phyloP scores from a whole-genome alignment of 2,888 invertebrate genomes.

The Polydrusus tereticollis region DNA sequence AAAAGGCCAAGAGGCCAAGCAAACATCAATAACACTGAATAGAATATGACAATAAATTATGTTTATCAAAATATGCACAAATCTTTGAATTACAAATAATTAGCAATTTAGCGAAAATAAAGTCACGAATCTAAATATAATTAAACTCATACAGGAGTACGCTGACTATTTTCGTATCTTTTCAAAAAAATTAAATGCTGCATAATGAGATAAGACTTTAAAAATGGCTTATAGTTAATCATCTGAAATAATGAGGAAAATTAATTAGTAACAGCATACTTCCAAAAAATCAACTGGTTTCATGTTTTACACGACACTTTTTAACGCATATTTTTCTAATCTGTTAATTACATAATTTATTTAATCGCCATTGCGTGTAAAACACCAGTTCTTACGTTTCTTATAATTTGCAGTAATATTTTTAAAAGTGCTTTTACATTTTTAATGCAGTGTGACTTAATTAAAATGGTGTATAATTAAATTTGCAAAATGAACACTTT shows the following conservation, averaged over 20 bases:
- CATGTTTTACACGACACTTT: background rate
- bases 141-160: no score
- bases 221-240: background rate
- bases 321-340: background rate
- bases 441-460: background rate
- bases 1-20: no score
- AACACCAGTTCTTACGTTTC: background rate
- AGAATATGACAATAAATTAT: no score
- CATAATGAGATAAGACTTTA: background rate
- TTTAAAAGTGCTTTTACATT: background rate
- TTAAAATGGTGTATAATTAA: no score
- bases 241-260: background rate
- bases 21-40: no score
- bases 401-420: background rate
- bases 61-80: no score
- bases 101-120: no score
- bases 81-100: no score
- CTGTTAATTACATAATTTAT: background rate
- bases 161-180: no score
- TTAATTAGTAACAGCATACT: background rate
- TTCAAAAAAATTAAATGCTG: background rate
- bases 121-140: no score
- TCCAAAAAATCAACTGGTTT: background rate
- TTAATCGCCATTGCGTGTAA: background rate
- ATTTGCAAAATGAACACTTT: no score